Evolutionary conservation across 2,888 invertebrate genomes (phyloP).

Genomic region (Elysia crispata): DNA sequence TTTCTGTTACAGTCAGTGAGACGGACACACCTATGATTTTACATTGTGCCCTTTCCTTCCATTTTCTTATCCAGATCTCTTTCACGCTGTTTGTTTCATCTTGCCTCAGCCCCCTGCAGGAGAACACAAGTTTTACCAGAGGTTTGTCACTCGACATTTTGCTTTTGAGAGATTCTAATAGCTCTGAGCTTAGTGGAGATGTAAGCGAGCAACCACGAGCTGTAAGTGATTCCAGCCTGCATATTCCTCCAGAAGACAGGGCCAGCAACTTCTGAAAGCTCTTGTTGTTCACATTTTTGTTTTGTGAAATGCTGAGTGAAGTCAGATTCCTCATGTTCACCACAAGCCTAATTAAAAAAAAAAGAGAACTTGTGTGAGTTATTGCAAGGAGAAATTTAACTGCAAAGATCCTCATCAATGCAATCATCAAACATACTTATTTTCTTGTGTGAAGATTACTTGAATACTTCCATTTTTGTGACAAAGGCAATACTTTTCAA

Average conservation of each 20-base stretch:
- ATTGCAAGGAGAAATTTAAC: too few relatives aligned
- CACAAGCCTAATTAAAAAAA: not conserved
- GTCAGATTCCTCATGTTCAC: conserved; percentile 56
- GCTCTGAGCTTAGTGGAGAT: conserved; percentile 62
- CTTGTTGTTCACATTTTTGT: conserved; percentile 59
- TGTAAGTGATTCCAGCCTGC: conserved; percentile 57
- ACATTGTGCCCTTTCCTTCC: conserved; percentile 56
- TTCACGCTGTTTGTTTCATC: conserved; percentile 59
- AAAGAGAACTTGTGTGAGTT: too few relatives aligned
- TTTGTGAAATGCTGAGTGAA: conserved; percentile 60
- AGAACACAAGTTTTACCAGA: conserved; percentile 55
- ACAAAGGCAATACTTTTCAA: too few relatives aligned
- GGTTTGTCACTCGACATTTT: conserved; percentile 54
- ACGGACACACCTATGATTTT: conserved; percentile 33
- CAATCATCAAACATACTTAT: not conserved
- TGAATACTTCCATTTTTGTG: too few relatives aligned
- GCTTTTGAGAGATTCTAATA: conserved; percentile 63
- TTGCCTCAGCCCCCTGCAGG: conserved; percentile 56
- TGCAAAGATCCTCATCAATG: too few relatives aligned
- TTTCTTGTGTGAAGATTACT: too few relatives aligned
- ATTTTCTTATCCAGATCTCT: conserved; percentile 63
- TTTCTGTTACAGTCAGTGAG: conserved; percentile 25
- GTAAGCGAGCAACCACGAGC: conserved; percentile 61
- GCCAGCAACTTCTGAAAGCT: conserved; percentile 59
- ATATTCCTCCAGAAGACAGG: conserved; percentile 18